Conservation (phyloP, 2,888 invertebrate species). For the Polyommatus iphigenia region DNA sequence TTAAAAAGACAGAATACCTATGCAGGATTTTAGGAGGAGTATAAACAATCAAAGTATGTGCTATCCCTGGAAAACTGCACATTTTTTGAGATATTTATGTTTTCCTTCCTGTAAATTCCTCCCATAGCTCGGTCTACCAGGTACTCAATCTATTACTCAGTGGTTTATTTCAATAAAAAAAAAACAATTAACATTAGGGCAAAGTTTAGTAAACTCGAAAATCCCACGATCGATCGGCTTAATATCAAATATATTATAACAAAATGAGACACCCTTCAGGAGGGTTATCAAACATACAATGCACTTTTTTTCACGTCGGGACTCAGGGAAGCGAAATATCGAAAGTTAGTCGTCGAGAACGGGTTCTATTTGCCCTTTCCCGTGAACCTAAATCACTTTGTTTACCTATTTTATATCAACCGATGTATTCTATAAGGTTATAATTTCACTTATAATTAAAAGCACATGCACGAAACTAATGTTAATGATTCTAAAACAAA, state of each 20-base stretch:
- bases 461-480: constrained; percentile 11
- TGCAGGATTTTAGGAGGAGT: background rate
- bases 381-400: constrained; percentile 35
- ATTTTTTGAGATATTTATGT: background rate
- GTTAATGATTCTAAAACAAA: background rate
- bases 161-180: background rate
- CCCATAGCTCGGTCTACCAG: background rate
- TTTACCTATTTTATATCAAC: constrained; percentile 21
- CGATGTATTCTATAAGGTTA: constrained; percentile 29
- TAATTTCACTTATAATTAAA: background rate
- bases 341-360: constrained; percentile 54
- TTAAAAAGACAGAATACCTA: too few species aligned
- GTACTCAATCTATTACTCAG: background rate
- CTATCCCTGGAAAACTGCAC: background rate
- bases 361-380: constrained; percentile 53
- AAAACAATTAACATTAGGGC: background rate
- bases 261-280: constrained; percentile 31
- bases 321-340: constrained; percentile 48
- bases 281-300: constrained; percentile 32
- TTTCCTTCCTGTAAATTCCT: background rate
- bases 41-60: background rate
- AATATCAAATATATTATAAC: constrained; percentile 31
- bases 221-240: constrained; percentile 31
- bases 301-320: constrained; percentile 30
- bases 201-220: background rate